Evolutionary conservation across 2,888 invertebrate genomes (phyloP), one percentile per base, ranked within the genome.

Genomic region (Cheilosia urbana): DNA sequence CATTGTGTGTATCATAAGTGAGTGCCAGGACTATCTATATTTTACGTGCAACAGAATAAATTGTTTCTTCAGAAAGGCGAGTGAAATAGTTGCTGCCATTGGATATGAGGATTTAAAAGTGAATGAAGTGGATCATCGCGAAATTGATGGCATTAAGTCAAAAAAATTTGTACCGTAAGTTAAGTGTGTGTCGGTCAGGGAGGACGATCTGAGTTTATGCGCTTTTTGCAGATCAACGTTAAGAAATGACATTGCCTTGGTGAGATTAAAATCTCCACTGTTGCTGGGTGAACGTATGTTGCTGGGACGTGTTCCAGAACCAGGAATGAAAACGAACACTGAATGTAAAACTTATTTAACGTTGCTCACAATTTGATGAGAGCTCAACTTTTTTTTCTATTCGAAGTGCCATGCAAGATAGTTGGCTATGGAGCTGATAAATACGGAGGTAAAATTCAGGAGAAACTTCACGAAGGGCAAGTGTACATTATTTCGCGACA

Each of bases 1-100:
- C 92, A 92, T 84, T 92, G 92, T 66, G 87, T 91, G 37, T 90
- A 90, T 89, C 87, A 88, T 37, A 92, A 91, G 92, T 92, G 82
- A 87, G 89, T 88, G 55, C 34, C 24, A 7, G 24, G 13, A 15
- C 27, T 6, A 24, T 24, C 4, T 24, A 11, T 15, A 55, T 6
- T 73, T n/a, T 15, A n/a, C 19, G 27, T 13, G 27, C 9, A 57
- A 34, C 27, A 45, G 47, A 21, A 7, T n/a, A 17, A 60, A 63
- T 60, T 19, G 77, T 62, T 40, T 68, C 65, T 80, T 53, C 78
- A 92, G 92, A 87, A 88, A 89, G 34, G 63, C 89, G 4, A 62
- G 77, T 3, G 83, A 87, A 21, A 88, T 91, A 57, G 84, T 88
- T 45, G 89, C 89, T 63, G 87, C 88, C 15, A 90, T 92, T 66